A percentile compares a stretch with the other conserved stretches of the same genome.
phyloP scores from a whole-genome alignment of 2,888 invertebrate genomes.

The Galeruca laticollis region DNA sequence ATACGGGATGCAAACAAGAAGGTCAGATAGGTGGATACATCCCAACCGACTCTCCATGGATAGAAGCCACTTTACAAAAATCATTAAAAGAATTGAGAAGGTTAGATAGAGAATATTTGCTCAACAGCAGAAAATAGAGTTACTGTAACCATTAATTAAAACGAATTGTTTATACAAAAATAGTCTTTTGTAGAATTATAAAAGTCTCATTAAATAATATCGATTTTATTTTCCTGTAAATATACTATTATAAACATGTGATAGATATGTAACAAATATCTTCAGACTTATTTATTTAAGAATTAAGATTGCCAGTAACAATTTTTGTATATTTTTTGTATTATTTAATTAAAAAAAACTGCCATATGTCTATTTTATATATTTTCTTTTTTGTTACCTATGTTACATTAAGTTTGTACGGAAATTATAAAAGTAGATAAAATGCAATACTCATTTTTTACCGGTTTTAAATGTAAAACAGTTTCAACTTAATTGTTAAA shows the following conservation, averaged over 20 bases:
- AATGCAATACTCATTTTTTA: slow-evolving; percentile 32
- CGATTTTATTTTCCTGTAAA: slow-evolving; percentile 31
- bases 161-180: slow-evolving; percentile 8
- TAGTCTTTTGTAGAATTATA: slow-evolving; percentile 25
- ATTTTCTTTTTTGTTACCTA: slow-evolving; percentile 19
- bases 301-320: slow-evolving; percentile 44
- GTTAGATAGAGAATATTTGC: slow-evolving; percentile 55
- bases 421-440: slow-evolving; percentile 17
- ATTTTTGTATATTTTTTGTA: slow-evolving; percentile 41
- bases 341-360: slow-evolving; percentile 44
- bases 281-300: slow-evolving; percentile 45
- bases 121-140: slow-evolving; percentile 38
- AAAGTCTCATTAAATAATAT: slow-evolving; percentile 10
- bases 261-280: slow-evolving; percentile 39
- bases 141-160: slow-evolving; percentile 1
- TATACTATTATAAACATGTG: slow-evolving; percentile 44
- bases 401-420: slow-evolving; percentile 22
- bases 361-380: slow-evolving; percentile 38
- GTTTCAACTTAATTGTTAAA: slow-evolving; percentile 16
- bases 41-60: slow-evolving; percentile 67
- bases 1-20: slow-evolving; percentile 73
- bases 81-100: slow-evolving; percentile 63
- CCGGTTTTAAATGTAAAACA: slow-evolving; percentile 4
- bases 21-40: slow-evolving; percentile 66
- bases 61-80: slow-evolving; percentile 61